Percentiles rank a stretch among this genome's conserved stretches.
These are phyloP conservation scores for Antheraea yamamai DNA, from an alignment of 2,888 invertebrate genomes.

Conservation along the genomic window DNA sequence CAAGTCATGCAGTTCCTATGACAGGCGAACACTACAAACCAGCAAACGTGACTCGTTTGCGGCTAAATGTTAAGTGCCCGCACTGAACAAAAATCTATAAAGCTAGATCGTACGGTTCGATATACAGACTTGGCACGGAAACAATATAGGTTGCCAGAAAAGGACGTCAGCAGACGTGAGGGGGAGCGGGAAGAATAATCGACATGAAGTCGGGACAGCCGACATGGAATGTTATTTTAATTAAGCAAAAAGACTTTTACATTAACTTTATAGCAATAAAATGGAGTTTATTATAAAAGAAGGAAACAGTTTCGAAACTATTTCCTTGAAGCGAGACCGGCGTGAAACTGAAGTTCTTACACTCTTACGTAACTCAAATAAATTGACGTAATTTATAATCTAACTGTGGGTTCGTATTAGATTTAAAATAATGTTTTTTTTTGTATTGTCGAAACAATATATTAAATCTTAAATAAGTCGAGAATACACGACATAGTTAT, in stretches of 20 bases:
- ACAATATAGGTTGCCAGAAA: conserved; percentile 72
- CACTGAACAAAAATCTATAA: conserved; percentile 52
- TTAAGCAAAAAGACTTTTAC: conserved; percentile 38
- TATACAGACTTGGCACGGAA: conserved; percentile 71
- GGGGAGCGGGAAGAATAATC: conserved; percentile 62
- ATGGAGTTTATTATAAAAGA: conserved; percentile 8
- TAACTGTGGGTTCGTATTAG: neutral
- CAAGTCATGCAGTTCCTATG: conserved; percentile 19
- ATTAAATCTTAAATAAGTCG: conserved; percentile 13
- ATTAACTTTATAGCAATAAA: conserved; percentile 11
- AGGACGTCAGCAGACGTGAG: conserved; percentile 62
- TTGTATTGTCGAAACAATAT: neutral
- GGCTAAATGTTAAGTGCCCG: conserved; percentile 20
- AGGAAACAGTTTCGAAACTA: neutral
- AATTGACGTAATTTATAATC: neutral
- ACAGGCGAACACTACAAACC: neutral
- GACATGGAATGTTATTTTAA: conserved; percentile 60
- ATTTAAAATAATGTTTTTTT: neutral
- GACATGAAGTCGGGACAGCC: conserved; percentile 54
- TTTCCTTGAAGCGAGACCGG: neutral
- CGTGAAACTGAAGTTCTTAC: neutral
- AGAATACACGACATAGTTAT: neutral
- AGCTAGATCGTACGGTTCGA: conserved; percentile 65
- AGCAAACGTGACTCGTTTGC: conserved; percentile 20
- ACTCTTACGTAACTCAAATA: conserved; percentile 4